These are phyloP conservation scores for Nixonia krombeini DNA, from an alignment of 1,140 invertebrate species.

Conservation along the genomic window DNA sequence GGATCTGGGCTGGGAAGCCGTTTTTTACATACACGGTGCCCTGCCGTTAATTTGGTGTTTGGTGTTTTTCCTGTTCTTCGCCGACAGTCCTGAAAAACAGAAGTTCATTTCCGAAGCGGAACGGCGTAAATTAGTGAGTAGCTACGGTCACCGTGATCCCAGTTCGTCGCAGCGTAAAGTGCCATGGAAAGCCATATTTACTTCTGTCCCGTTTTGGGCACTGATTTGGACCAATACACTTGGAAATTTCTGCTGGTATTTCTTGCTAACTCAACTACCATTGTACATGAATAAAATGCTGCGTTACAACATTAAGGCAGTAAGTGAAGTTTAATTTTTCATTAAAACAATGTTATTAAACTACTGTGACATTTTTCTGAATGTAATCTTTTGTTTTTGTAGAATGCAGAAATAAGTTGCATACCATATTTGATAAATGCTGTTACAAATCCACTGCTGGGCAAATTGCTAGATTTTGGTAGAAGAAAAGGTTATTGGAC, in stretches of 20 bases:
- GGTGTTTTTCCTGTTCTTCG: constrained; percentile 77
- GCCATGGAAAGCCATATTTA: constrained; percentile 81
- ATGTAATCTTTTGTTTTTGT: background rate
- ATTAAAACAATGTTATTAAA: background rate
- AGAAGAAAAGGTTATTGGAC: constrained; percentile 74
- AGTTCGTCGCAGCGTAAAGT: constrained; percentile 62
- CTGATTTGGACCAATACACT: constrained; percentile 81
- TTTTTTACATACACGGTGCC: constrained; percentile 85
- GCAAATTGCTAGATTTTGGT: constrained; percentile 77
- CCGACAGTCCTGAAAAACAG: constrained; percentile 82
- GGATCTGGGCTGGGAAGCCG: constrained; percentile 79
- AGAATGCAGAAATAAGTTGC: constrained; percentile 75
- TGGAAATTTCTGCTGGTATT: constrained; percentile 95
- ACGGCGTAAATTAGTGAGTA: constrained; percentile 74
- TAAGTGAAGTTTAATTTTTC: constrained; percentile 60
- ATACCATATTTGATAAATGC: constrained; percentile 82
- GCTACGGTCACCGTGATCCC: constrained; percentile 72
- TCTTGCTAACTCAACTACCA: constrained; percentile 91
- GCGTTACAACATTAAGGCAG: constrained; percentile 87
- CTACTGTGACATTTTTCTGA: no score
- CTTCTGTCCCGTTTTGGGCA: constrained; percentile 80
- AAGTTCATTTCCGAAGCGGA: constrained; percentile 80
- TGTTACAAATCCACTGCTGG: constrained; percentile 76
- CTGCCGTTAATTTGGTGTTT: constrained; percentile 80
- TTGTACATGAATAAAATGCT: constrained; percentile 93